phyloP scores from a whole-genome alignment of 2,888 invertebrate genomes.

The Acheta domesticus region DNA sequence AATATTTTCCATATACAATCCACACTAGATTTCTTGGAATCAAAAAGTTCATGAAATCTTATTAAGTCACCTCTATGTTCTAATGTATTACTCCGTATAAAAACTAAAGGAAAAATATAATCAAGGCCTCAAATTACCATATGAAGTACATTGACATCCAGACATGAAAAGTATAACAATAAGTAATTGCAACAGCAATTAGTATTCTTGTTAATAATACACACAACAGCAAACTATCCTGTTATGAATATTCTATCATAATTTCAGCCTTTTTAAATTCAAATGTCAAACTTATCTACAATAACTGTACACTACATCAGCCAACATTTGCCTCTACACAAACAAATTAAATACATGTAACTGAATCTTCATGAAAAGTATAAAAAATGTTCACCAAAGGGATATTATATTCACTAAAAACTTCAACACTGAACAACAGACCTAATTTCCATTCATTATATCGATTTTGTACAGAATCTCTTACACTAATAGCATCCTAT shows the following conservation, averaged over 20 bases:
- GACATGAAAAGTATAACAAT: slow-evolving; percentile 2
- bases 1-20: slow-evolving; percentile 6
- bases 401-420: slow-evolving; percentile 11
- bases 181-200: not conserved
- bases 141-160: slow-evolving; percentile 18
- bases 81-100: slow-evolving; percentile 12
- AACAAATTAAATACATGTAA: slow-evolving; percentile 18
- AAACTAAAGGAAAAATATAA: slow-evolving; percentile 18
- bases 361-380: not conserved
- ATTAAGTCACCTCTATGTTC: not conserved
- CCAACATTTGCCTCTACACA: slow-evolving; percentile 1
- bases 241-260: slow-evolving; percentile 18
- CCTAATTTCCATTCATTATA: not conserved
- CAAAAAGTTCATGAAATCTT: slow-evolving; percentile 1
- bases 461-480: slow-evolving; percentile 9
- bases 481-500: slow-evolving; percentile 1
- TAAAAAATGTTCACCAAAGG: not conserved
- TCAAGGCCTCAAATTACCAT: slow-evolving; percentile 18
- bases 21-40: slow-evolving; percentile 7
- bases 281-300: not conserved
- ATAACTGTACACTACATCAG: slow-evolving; percentile 18
- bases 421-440: slow-evolving; percentile 11
- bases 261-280: slow-evolving; percentile 8
- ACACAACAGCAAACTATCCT: slow-evolving; percentile 18
- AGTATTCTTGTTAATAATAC: slow-evolving; percentile 18